Evolutionary conservation across 2,113 vertebrate species (phyloP).

Genomic region (Odobenus rosmarus): DNA sequence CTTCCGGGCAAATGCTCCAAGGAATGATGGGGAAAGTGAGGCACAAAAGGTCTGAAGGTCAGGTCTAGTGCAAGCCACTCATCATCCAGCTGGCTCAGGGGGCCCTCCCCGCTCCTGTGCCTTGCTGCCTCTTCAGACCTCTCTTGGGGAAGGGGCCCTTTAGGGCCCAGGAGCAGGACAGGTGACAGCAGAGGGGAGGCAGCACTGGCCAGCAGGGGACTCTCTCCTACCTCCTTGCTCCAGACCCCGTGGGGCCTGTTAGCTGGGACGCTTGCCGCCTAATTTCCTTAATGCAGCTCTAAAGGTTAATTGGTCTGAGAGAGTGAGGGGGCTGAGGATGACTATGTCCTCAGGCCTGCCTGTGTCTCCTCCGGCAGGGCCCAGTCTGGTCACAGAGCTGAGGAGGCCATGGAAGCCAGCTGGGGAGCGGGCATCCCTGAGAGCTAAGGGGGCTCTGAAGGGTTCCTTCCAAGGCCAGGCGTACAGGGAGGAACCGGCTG

Average conservation of each 20-base stretch:
- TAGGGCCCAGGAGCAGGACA: neutral
- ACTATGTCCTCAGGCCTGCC: conserved; percentile 76
- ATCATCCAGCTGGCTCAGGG: conserved; percentile 68
- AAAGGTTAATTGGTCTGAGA: conserved; percentile 88
- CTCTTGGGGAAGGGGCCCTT: neutral
- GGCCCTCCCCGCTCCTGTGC: neutral
- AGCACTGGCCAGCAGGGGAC: neutral
- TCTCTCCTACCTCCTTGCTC: neutral
- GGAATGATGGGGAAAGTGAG: neutral
- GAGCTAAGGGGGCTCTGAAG: neutral
- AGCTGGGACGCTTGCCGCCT: conserved; percentile 80
- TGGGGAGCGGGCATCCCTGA: neutral
- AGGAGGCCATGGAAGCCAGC: neutral
- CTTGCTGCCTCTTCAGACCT: neutral
- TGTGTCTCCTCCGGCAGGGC: conserved; percentile 67
- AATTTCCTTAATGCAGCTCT: conserved; percentile 87
- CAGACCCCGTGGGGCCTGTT: conserved; percentile 66
- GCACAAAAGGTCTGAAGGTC: neutral
- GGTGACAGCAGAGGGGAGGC: neutral
- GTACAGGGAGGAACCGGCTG: neutral
- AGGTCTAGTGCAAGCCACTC: rapidly evolving
- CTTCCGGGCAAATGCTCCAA: neutral
- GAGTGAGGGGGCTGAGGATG: conserved; percentile 83
- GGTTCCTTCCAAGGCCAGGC: neutral
- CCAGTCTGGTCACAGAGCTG: conserved; percentile 47